A percentile compares a stretch with the other conserved stretches of the same genome.
Conservation (phyloP, 2,797 vertebrate species). For the Xenops minutus region DNA sequence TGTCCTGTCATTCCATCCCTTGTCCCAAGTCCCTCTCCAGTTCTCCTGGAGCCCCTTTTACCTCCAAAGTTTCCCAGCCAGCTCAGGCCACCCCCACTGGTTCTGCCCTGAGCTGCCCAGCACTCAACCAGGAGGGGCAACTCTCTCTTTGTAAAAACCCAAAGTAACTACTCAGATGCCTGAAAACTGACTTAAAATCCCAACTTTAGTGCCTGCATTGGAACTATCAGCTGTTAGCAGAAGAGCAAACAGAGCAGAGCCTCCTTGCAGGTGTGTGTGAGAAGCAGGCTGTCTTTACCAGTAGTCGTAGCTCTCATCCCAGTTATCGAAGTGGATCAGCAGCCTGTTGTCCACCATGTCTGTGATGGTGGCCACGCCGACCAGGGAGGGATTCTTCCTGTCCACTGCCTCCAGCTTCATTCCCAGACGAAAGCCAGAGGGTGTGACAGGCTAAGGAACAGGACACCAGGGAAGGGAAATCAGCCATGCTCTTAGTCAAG, state of each 20-base stretch:
- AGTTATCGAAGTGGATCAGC: conserved; percentile 89
- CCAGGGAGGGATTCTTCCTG: conserved; percentile 86
- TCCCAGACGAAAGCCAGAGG: conserved; percentile 77
- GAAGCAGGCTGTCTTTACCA: conserved; percentile 75
- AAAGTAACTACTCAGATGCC: background rate
- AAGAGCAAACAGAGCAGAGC: background rate
- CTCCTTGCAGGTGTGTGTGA: background rate
- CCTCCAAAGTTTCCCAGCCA: background rate
- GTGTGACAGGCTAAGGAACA: conserved; percentile 54
- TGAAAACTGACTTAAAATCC: background rate
- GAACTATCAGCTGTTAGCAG: background rate
- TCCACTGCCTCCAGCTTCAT: conserved; percentile 91
- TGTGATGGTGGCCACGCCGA: conserved; percentile 83
- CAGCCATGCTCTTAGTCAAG: background rate
- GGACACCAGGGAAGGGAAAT: background rate
- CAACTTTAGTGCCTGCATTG: background rate
- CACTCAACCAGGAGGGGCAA: background rate
- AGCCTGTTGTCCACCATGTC: conserved; percentile 80
- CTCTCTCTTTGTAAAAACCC: background rate
- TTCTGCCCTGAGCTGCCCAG: background rate
- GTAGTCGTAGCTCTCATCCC: conserved; percentile 90
- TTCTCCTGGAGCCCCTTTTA: background rate
- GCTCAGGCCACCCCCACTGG: background rate
- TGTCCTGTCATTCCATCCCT: background rate
- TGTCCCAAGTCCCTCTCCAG: background rate